phyloP scores from a whole-genome alignment of 2,888 invertebrate species.

The Chrysotoxum bicinctum region DNA sequence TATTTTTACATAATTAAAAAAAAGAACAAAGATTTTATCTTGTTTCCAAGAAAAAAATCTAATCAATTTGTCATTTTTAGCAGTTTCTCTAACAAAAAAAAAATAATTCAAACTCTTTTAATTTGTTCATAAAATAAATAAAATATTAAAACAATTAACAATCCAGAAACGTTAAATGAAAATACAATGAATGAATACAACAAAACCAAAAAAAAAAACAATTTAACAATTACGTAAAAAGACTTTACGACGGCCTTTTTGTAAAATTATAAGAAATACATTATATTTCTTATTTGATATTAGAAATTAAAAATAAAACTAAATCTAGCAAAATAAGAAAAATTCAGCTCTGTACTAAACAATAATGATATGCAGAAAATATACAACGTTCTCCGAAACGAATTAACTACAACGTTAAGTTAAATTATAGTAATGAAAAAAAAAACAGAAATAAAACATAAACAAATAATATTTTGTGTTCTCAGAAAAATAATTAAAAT shows the following conservation, averaged over 20 bases:
- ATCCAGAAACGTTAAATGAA: conserved; percentile 21
- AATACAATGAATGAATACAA: conserved; percentile 44
- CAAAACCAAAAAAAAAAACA: conserved; percentile 2
- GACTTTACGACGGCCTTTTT: conserved; percentile 75
- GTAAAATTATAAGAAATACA: conserved; percentile 65
- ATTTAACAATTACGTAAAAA: conserved; percentile 72
- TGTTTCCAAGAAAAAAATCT: conserved; percentile 28
- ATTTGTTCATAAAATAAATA: conserved; percentile 44
- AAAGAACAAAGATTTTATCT: conserved; percentile 43
- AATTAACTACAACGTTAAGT: conserved; percentile 59
- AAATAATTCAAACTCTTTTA: conserved; percentile 27
- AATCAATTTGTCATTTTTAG: conserved; percentile 40
- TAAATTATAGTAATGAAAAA: conserved; percentile 35
- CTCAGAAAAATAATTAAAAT: conserved; percentile 5
- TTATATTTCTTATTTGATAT: conserved; percentile 64
- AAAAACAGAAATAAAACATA: conserved; percentile 4
- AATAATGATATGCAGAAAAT: conserved; percentile 32
- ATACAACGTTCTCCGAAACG: conserved; percentile 64
- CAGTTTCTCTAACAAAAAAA: conserved; percentile 31
- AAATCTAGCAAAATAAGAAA: conserved; percentile 41
- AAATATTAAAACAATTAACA: conserved; percentile 9
- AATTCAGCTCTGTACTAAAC: conserved; percentile 45
- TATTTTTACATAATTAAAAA: conserved; percentile 63
- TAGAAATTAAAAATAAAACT: conserved; percentile 38
- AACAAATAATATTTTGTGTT: conserved; percentile 48